Evolutionary conservation across 2,888 invertebrate species (phyloP).

Genomic region (Torymus auratus): DNA sequence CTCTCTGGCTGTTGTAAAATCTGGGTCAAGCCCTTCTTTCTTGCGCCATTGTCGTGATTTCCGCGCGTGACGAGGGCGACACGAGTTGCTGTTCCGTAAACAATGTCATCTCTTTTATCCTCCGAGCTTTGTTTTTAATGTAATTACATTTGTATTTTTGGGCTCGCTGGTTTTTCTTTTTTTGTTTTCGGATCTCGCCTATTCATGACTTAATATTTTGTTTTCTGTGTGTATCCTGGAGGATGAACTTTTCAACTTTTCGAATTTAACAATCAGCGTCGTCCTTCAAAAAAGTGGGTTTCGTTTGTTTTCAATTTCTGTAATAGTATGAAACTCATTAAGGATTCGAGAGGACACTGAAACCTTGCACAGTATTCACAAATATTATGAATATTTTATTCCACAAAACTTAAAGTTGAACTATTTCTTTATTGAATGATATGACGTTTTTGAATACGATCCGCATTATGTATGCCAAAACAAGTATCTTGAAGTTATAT

Average conservation of each 20-base stretch:
- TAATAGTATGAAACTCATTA: too few relatives aligned
- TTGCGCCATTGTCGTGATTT: constrained; percentile 20
- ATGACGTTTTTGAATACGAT: too few relatives aligned
- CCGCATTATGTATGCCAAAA: too few relatives aligned
- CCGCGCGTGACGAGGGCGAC: background rate
- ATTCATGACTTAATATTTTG: too few relatives aligned
- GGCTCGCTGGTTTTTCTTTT: background rate
- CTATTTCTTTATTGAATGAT: too few relatives aligned
- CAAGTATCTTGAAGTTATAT: too few relatives aligned
- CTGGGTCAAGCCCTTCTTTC: constrained; percentile 21
- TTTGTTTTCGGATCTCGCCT: background rate
- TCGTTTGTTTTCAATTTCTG: background rate
- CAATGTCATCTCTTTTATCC: background rate
- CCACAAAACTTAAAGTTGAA: too few relatives aligned
- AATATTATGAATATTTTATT: too few relatives aligned
- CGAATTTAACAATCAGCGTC: background rate
- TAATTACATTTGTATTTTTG: constrained; percentile 29
- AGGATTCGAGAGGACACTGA: too few relatives aligned
- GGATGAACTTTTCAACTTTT: background rate
- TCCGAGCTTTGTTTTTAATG: constrained; percentile 1
- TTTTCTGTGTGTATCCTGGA: too few relatives aligned
- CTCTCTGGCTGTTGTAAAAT: constrained; percentile 1
- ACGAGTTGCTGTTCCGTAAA: constrained; percentile 9
- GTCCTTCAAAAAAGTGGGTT: background rate
- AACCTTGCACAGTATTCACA: too few relatives aligned